phyloP scores from a whole-genome alignment of 2,113 vertebrate genomes.

The Serilophus lunatus region DNA sequence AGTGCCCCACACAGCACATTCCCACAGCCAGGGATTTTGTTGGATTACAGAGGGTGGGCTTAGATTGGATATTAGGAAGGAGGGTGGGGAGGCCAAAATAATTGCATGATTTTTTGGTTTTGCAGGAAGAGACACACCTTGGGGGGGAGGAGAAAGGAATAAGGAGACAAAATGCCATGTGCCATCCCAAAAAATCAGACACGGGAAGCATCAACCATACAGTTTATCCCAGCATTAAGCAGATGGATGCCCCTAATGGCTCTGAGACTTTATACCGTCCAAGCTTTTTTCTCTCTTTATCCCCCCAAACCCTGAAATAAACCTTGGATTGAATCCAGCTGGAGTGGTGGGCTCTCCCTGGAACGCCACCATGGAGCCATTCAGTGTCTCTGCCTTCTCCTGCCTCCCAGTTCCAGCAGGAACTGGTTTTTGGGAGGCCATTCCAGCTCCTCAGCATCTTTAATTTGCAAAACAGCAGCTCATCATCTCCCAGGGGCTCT shows the following conservation, averaged over 20 bases:
- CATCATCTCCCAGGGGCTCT: background rate
- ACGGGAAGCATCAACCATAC: too few relatives aligned
- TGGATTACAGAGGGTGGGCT: background rate
- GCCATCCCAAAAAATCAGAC: too few relatives aligned
- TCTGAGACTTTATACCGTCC: background rate
- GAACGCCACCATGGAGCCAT: accelerated
- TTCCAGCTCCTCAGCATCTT: background rate
- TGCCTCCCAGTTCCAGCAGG: background rate
- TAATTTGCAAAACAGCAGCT: background rate
- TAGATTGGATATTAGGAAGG: background rate
- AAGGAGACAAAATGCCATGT: too few relatives aligned
- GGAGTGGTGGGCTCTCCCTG: background rate
- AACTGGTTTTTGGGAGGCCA: background rate
- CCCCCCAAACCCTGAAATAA: accelerated
- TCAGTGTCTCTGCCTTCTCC: accelerated
- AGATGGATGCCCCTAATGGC: background rate
- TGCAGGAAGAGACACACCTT: background rate
- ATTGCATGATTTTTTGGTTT: background rate
- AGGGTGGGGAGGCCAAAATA: background rate
- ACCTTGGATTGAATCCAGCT: accelerated
- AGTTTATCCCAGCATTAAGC: background rate
- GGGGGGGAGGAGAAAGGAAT: accelerated
- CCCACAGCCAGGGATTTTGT: background rate
- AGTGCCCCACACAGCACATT: accelerated
- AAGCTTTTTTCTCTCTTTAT: background rate